A percentile compares a stretch with the other conserved stretches of the same genome.
Conservation (phyloP, 1,140 invertebrate genomes). For the Drosophila ogumai region DNA sequence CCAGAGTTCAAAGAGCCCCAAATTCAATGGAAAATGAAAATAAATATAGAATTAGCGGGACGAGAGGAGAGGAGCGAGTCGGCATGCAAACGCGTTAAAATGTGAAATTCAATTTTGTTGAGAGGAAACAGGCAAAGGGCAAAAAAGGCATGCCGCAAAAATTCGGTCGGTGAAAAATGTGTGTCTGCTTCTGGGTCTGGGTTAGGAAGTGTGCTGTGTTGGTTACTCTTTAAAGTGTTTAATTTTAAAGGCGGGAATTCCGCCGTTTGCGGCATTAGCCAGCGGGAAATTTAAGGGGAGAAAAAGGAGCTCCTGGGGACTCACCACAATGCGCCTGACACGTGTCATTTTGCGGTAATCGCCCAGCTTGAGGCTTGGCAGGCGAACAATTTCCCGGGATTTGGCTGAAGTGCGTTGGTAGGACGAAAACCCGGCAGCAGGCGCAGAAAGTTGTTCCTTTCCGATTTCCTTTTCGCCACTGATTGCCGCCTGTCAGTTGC, state of each 20-base stretch:
- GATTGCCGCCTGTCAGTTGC: constrained; percentile 43
- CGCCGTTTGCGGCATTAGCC: not conserved
- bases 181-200: constrained; percentile 18
- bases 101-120: constrained; percentile 57
- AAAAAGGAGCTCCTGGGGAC: constrained; percentile 22
- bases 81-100: constrained; percentile 75
- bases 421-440: constrained; percentile 9
- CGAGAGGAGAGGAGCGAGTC: constrained; percentile 20
- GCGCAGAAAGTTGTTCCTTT: constrained; percentile 29
- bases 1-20: constrained; percentile 61
- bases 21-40: constrained; percentile 59
- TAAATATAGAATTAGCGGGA: constrained; percentile 70
- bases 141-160: constrained; percentile 46
- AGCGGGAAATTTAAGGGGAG: not conserved
- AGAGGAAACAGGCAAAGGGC: constrained; percentile 28
- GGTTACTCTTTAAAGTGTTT: constrained; percentile 29
- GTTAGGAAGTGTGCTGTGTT: constrained; percentile 7
- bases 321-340: constrained; percentile 82
- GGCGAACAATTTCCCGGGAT: constrained; percentile 48
- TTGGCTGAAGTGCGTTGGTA: constrained; percentile 22
- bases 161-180: constrained; percentile 47
- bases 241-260: constrained; percentile 32
- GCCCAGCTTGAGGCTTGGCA: constrained; percentile 69
- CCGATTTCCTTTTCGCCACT: constrained; percentile 19
- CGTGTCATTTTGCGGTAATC: constrained; percentile 82